These are phyloP conservation scores for Cichlasoma orientale DNA, from an alignment of 2,797 vertebrate genomes.

Conservation along the genomic window DNA sequence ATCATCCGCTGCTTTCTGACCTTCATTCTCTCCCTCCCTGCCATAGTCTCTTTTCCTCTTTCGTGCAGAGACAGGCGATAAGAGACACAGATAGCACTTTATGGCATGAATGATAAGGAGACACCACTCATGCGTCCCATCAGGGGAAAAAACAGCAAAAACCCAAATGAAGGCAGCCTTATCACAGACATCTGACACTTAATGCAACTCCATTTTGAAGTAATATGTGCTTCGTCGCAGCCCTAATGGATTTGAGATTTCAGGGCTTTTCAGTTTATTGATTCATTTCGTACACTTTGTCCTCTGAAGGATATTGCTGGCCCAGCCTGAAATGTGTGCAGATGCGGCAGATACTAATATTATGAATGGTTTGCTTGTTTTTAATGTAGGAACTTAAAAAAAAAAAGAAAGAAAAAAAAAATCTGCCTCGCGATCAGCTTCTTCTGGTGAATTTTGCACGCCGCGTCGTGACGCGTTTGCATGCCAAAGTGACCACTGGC, in stretches of 20 bases:
- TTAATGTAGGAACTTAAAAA: slow-evolving; percentile 6
- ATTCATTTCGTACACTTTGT: slow-evolving; percentile 70
- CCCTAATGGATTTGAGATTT: slow-evolving; percentile 68
- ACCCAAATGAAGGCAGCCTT: slow-evolving; percentile 72
- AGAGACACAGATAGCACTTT: slow-evolving; percentile 71
- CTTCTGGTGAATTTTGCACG: not conserved
- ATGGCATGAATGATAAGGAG: slow-evolving; percentile 74
- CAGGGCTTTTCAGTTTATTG: slow-evolving; percentile 63
- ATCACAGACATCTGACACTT: slow-evolving; percentile 73
- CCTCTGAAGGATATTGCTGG: slow-evolving; percentile 66
- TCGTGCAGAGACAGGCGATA: slow-evolving; percentile 68
- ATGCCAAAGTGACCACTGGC: slow-evolving; percentile 44
- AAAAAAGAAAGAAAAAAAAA: not conserved
- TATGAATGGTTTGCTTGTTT: slow-evolving; percentile 39
- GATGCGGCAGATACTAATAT: slow-evolving; percentile 57
- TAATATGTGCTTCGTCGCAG: slow-evolving; percentile 52
- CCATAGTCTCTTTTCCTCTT: slow-evolving; percentile 62
- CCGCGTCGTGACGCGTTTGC: slow-evolving; percentile 1
- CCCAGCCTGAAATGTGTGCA: slow-evolving; percentile 34
- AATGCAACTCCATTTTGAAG: slow-evolving; percentile 71
- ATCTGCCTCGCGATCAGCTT: slow-evolving; percentile 20
- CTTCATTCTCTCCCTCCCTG: slow-evolving; percentile 62
- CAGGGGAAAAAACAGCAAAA: slow-evolving; percentile 45
- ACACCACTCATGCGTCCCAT: slow-evolving; percentile 65
- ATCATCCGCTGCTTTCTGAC: slow-evolving; percentile 57